phyloP scores from a whole-genome alignment of 1,140 invertebrate species.

The Caenorhabditis inopinata region DNA sequence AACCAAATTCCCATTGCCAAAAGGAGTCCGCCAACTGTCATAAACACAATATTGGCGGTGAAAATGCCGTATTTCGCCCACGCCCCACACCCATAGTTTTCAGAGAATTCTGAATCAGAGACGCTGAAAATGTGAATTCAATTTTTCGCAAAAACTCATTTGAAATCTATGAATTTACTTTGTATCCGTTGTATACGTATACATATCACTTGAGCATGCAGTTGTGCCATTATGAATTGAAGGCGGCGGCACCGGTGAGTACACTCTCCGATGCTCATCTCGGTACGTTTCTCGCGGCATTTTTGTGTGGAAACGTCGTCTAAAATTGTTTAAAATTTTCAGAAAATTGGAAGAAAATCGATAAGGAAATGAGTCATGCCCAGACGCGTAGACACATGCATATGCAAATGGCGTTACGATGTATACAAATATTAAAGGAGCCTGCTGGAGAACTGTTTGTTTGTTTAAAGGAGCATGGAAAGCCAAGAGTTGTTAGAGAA shows the following conservation, averaged over 20 bases:
- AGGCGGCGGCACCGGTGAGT: background rate
- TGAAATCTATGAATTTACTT: background rate
- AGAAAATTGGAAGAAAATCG: too few species aligned
- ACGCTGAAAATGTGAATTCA: background rate
- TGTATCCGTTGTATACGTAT: constrained; percentile 4
- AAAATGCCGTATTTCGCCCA: constrained; percentile 20
- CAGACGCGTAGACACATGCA: too few species aligned
- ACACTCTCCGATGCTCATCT: background rate
- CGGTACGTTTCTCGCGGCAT: background rate
- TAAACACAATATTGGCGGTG: constrained; percentile 31
- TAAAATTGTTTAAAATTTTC: too few species aligned
- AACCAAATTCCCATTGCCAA: constrained; percentile 61
- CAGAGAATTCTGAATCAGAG: background rate
- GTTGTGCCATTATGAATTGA: background rate
- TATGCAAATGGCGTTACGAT: too few species aligned
- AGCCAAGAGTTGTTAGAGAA: too few species aligned
- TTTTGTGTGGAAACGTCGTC: too few species aligned
- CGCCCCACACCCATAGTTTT: background rate
- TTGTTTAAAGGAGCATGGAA: too few species aligned
- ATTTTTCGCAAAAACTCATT: too few species aligned
- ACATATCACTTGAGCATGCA: background rate
- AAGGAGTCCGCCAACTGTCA: constrained; percentile 57
- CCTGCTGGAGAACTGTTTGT: too few species aligned
- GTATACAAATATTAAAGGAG: too few species aligned
- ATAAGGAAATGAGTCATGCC: too few species aligned